Conservation (phyloP, 1,140 invertebrate genomes). For the Hypothenemus hampei region DNA sequence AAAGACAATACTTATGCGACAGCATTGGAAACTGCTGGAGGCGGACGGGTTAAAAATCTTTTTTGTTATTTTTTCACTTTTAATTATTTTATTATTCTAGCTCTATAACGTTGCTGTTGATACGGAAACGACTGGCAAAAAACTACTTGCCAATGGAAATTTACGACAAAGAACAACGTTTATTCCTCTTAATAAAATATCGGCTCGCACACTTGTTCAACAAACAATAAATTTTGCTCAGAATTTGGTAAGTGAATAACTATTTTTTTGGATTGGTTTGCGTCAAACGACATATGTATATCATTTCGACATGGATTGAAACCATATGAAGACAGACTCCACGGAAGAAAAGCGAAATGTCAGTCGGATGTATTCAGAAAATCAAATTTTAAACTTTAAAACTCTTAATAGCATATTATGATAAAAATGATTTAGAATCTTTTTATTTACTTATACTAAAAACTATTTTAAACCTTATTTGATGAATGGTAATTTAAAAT, state of each 20-base stretch:
- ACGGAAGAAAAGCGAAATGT: too few species aligned
- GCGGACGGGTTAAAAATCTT: slow-evolving; percentile 62
- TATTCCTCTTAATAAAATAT: slow-evolving; percentile 92
- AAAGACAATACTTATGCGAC: slow-evolving; percentile 67
- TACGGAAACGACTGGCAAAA: slow-evolving; percentile 77
- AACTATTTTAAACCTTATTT: too few species aligned
- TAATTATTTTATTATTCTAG: slow-evolving; percentile 49
- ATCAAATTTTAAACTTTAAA: too few species aligned
- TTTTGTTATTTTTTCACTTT: slow-evolving; percentile 8
- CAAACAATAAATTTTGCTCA: slow-evolving; percentile 64
- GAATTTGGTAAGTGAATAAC: slow-evolving; percentile 58
- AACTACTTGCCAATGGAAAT: slow-evolving; percentile 76
- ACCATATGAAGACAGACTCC: too few species aligned
- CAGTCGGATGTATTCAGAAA: too few species aligned
- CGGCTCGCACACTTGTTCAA: slow-evolving; percentile 56
- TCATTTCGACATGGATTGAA: too few species aligned
- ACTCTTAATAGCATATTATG: too few species aligned
- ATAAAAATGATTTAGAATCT: too few species aligned
- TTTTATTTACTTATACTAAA: too few species aligned
- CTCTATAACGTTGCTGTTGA: slow-evolving; percentile 90
- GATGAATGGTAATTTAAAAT: too few species aligned
- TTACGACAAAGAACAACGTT: slow-evolving; percentile 75
- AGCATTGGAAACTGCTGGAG: slow-evolving; percentile 81
- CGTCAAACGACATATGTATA: too few species aligned
- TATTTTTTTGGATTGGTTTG: too few species aligned